A percentile compares a stretch with the other conserved stretches of the same genome.
Conservation (phyloP, 1,140 invertebrate species). For the Agrypnia vestita region DNA sequence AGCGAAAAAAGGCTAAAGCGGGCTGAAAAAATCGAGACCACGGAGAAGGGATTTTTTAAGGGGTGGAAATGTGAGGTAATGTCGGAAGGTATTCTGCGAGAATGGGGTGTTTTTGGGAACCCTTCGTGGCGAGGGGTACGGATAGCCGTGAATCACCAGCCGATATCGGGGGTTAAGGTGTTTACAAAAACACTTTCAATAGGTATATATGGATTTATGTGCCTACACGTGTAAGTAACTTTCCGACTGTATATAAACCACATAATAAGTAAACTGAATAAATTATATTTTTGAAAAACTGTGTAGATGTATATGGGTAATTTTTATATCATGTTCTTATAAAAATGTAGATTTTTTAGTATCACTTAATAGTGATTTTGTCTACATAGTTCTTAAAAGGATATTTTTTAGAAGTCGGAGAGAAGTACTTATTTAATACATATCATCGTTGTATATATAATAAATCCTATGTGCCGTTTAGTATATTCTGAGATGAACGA, state of each 20-base stretch:
- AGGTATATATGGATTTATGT: background rate
- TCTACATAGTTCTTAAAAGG: too few relatives aligned
- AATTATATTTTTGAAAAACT: too few relatives aligned
- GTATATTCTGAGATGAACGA: too few relatives aligned
- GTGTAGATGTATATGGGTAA: too few relatives aligned
- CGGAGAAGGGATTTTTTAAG: slow-evolving; percentile 29
- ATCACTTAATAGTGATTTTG: too few relatives aligned
- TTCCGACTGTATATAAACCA: background rate
- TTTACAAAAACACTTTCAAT: slow-evolving; percentile 50
- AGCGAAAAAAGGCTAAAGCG: background rate
- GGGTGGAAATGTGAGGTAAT: slow-evolving; percentile 43
- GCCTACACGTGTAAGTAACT: background rate
- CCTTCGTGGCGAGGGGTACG: slow-evolving; percentile 10
- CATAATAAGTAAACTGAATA: too few relatives aligned
- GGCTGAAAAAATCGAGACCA: slow-evolving; percentile 10
- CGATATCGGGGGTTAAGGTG: slow-evolving; percentile 48
- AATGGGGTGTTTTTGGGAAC: slow-evolving; percentile 24
- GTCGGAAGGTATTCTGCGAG: slow-evolving; percentile 14
- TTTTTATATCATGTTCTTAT: too few relatives aligned
- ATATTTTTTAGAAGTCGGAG: too few relatives aligned
- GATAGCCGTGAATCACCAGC: slow-evolving; percentile 44
- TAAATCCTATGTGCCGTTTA: too few relatives aligned
- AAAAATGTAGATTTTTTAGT: too few relatives aligned
- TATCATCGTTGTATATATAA: too few relatives aligned
- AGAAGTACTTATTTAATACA: too few relatives aligned